A percentile compares a stretch with the other conserved stretches of the same genome.
phyloP scores from a whole-genome alignment of 1,140 invertebrate species.

The Brachionus calyciflorus region DNA sequence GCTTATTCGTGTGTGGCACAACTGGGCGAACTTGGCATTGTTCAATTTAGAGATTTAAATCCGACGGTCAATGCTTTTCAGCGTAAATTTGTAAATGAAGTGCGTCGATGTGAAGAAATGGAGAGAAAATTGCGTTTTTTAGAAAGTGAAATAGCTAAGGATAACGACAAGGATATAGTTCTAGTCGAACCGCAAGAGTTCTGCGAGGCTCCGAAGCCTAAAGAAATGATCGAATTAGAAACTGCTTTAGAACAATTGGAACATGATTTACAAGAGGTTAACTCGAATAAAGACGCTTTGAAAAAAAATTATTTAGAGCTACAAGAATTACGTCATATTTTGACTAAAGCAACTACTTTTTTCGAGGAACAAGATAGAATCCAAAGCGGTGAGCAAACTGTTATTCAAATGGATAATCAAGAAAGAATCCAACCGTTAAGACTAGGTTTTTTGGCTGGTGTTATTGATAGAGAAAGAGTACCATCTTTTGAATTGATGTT shows the following conservation, averaged over 20 bases:
- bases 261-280: conserved; percentile 65
- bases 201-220: conserved; percentile 86
- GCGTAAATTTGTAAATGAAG: conserved; percentile 65
- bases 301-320: conserved; percentile 90
- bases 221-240: conserved; percentile 93
- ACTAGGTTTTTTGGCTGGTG: conserved; percentile 62
- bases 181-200: conserved; percentile 88
- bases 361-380: conserved; percentile 70
- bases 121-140: conserved; percentile 69
- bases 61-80: conserved; percentile 64
- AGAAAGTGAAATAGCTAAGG: conserved; percentile 76
- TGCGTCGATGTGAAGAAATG: conserved; percentile 62
- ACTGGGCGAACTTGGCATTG: conserved; percentile 60
- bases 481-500: conserved; percentile 95
- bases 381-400: conserved; percentile 15
- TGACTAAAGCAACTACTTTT: conserved; percentile 87
- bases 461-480: conserved; percentile 75
- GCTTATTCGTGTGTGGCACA: conserved; percentile 60
- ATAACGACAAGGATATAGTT: conserved; percentile 80
- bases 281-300: conserved; percentile 84
- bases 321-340: conserved; percentile 84
- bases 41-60: conserved; percentile 60
- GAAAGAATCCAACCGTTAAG: conserved; percentile 36
- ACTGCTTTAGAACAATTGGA: conserved; percentile 64
- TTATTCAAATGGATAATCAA: conserved; percentile 6